Conservation (phyloP, 2,797 vertebrate genomes). For the Chromobotia macracanthus region DNA sequence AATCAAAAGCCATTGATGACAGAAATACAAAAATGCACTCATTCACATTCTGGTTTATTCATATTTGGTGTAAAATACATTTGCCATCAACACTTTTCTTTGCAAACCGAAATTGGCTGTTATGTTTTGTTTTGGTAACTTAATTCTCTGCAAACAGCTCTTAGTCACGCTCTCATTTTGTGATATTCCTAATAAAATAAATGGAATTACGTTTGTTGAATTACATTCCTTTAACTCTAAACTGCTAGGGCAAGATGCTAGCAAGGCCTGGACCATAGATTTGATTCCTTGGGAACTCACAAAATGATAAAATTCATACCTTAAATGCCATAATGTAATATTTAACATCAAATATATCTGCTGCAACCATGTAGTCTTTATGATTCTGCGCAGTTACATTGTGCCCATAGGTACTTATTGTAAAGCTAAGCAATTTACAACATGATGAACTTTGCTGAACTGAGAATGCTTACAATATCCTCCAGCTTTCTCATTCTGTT, state of each 20-base stretch:
- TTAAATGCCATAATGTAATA: too few relatives aligned
- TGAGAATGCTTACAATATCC: too few relatives aligned
- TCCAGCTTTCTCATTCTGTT: too few relatives aligned
- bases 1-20: constrained; percentile 21
- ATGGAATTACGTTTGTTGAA: constrained; percentile 35
- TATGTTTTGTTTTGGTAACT: constrained; percentile 49
- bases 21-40: background rate
- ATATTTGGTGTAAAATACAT: constrained; percentile 23
- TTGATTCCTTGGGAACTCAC: too few relatives aligned
- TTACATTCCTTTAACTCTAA: too few relatives aligned
- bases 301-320: too few relatives aligned
- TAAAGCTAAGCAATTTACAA: background rate
- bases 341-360: too few relatives aligned
- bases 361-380: background rate
- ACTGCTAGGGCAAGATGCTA: background rate
- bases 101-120: constrained; percentile 41
- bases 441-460: too few relatives aligned
- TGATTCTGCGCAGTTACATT: background rate
- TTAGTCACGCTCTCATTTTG: constrained; percentile 40
- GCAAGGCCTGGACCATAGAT: background rate
- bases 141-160: constrained; percentile 44
- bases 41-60: constrained; percentile 11
- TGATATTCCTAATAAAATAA: constrained; percentile 41
- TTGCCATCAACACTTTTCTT: constrained; percentile 10
- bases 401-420: background rate